These are phyloP conservation scores for Labeo catla DNA, from an alignment of 2,113 vertebrate genomes.

Conservation along the genomic window DNA sequence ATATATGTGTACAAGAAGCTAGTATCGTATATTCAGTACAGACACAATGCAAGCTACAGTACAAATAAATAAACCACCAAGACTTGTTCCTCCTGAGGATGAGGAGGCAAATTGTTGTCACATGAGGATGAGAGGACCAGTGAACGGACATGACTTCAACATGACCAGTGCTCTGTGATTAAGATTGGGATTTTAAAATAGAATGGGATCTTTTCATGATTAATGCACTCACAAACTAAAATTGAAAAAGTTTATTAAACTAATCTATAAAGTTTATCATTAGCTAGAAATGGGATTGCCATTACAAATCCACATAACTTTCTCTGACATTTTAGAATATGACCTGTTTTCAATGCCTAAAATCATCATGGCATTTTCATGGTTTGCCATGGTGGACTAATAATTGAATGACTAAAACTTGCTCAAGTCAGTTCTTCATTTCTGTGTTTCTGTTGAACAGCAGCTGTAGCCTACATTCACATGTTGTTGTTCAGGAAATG, in stretches of 20 bases:
- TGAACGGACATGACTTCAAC: too few species aligned
- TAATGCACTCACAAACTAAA: not conserved
- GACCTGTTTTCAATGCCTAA: not conserved
- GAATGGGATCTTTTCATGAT: not conserved
- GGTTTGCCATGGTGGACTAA: not conserved
- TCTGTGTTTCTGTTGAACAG: not conserved
- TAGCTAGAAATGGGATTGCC: too few species aligned
- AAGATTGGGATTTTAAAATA: not conserved
- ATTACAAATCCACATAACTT: not conserved
- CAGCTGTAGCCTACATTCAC: not conserved
- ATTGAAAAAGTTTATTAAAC: too few species aligned
- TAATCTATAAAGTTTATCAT: too few species aligned
- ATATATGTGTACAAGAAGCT: too few species aligned
- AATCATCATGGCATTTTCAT: not conserved
- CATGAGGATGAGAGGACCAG: too few species aligned
- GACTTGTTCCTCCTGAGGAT: too few species aligned
- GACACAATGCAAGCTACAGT: too few species aligned
- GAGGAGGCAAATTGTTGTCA: too few species aligned
- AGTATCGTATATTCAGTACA: too few species aligned
- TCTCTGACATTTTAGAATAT: not conserved
- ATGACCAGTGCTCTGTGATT: too few species aligned
- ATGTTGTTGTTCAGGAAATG: not conserved
- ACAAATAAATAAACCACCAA: too few species aligned
- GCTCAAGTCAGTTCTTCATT: not conserved
- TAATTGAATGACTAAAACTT: not conserved